Conservation (phyloP, 2,113 vertebrate species). For the Romanogobio albipinnatus region DNA sequence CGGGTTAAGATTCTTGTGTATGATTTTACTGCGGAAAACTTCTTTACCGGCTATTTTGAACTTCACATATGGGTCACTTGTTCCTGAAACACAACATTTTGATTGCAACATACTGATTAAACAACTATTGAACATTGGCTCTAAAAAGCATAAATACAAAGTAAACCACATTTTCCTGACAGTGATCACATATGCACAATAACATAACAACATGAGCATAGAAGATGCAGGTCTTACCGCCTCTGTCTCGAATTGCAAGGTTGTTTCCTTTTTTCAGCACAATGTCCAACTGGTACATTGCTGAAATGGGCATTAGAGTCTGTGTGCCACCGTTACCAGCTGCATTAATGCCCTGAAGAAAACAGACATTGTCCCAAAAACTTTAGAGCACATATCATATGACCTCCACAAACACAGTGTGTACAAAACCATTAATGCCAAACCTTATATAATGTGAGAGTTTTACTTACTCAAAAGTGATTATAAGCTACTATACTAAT, state of each 20-base stretch:
- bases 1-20: conserved; percentile 87
- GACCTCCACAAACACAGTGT: not conserved
- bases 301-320: conserved; percentile 65
- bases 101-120: not conserved
- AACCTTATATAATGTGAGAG: not conserved
- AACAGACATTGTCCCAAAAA: not conserved
- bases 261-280: conserved; percentile 86
- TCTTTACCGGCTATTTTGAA: conserved; percentile 86
- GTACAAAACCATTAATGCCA: not conserved
- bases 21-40: conserved; percentile 84
- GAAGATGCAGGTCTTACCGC: conserved; percentile 72
- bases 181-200: not conserved
- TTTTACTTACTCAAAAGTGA: not conserved
- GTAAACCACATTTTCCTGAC: not conserved
- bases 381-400: not conserved
- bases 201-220: not conserved
- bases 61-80: conserved; percentile 88
- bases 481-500: not conserved
- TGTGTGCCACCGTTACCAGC: conserved; percentile 72
- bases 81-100: conserved; percentile 71
- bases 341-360: conserved; percentile 71
- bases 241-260: conserved; percentile 88
- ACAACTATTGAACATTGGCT: not conserved
- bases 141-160: not conserved
- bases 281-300: conserved; percentile 88